These are phyloP conservation scores for Prenolepis imparis DNA, from an alignment of 2,888 invertebrate species.

Conservation along the genomic window DNA sequence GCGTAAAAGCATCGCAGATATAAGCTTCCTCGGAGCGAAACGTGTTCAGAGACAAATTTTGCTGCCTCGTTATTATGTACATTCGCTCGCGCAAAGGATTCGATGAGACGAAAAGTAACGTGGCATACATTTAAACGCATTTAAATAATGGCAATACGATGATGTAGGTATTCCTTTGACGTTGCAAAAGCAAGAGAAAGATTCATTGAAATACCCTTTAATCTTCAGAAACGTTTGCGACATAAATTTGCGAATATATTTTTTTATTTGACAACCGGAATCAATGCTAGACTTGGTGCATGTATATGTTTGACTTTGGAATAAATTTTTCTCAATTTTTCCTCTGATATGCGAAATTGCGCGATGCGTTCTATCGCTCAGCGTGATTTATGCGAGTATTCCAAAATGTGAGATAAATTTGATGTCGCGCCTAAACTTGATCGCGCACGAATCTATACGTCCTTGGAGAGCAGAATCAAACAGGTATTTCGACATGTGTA, in stretches of 20 bases:
- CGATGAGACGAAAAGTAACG: constrained; percentile 17
- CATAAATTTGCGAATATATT: not conserved
- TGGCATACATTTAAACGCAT: constrained; percentile 25
- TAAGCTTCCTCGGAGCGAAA: not conserved
- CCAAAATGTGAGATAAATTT: constrained; percentile 13
- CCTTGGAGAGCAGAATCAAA: constrained; percentile 45
- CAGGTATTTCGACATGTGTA: constrained; percentile 41
- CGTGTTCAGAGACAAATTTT: constrained; percentile 20
- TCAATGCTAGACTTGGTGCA: not conserved
- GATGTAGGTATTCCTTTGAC: not conserved
- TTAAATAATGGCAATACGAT: constrained; percentile 20
- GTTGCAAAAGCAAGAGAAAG: not conserved
- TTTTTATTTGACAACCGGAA: not conserved
- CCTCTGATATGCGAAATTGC: not conserved
- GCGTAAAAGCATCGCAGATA: not conserved
- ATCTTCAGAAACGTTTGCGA: constrained; percentile 14
- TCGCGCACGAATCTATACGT: constrained; percentile 31
- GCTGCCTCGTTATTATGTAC: constrained; percentile 26
- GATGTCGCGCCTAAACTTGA: constrained; percentile 41
- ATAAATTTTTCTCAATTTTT: constrained; percentile 27
- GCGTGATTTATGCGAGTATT: not conserved
- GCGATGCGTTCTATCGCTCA: not conserved
- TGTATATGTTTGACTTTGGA: not conserved
- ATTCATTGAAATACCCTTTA: constrained; percentile 31
- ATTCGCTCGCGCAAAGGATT: not conserved